These are phyloP conservation scores for Hoplostethus atlanticus DNA, from an alignment of 2,797 vertebrate genomes.

Conservation along the genomic window DNA sequence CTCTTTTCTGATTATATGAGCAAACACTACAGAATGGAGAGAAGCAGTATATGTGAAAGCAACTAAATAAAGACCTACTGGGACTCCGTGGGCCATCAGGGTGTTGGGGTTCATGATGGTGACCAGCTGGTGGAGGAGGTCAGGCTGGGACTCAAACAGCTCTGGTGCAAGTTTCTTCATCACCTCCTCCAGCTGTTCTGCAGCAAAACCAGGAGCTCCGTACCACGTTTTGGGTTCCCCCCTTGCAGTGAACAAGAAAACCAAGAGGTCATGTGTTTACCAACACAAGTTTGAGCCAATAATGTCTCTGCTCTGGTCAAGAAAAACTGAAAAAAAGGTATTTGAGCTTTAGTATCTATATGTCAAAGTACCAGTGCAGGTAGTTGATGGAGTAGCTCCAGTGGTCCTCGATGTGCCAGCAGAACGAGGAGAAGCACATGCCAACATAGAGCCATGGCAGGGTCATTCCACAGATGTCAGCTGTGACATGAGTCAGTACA, in stretches of 20 bases:
- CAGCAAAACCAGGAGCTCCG: slow-evolving; percentile 95
- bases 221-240: slow-evolving; percentile 99
- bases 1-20: background rate
- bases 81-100: slow-evolving; percentile 94
- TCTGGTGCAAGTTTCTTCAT: slow-evolving; percentile 98
- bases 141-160: slow-evolving; percentile 95
- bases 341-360: background rate
- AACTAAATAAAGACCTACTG: slow-evolving; percentile 80
- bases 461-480: slow-evolving; percentile 99
- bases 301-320: background rate
- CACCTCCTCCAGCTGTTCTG: slow-evolving; percentile 95
- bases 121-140: slow-evolving; percentile 95
- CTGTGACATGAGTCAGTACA: slow-evolving; percentile 95
- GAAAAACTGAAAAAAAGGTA: background rate
- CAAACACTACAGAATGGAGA: background rate
- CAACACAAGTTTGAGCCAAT: background rate
- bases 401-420: slow-evolving; percentile 99
- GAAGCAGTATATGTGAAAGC: background rate
- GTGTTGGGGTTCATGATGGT: slow-evolving; percentile 99
- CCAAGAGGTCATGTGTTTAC: background rate
- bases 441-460: slow-evolving; percentile 98
- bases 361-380: slow-evolving; percentile 91
- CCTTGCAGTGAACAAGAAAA: slow-evolving; percentile 78
- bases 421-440: slow-evolving; percentile 99
- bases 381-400: slow-evolving; percentile 99